Base-by-base conservation (phyloP, 2,797 vertebrate genomes). In the Poliocrania exsul region DNA sequence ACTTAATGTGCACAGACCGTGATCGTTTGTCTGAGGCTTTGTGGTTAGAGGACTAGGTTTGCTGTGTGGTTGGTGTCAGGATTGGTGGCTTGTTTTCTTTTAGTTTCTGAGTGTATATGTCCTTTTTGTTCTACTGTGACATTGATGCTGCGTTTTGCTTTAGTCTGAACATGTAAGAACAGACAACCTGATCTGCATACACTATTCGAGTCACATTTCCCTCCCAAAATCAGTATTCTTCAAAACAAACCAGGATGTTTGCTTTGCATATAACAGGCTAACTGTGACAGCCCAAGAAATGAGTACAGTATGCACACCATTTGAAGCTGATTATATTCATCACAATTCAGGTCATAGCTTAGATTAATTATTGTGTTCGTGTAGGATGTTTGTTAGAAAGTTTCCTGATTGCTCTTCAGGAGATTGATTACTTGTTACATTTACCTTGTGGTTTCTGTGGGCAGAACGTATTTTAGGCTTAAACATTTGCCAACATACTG, bases 281-380 rank as follows among this genome's bases (percentile, higher is more conserved):
- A 77, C 75, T 86, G 83, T 88, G 94, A 92, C 93, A 95, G 81
- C 75, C 71, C 87, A 86, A 85, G 89, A 95, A 95, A 79, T 72
- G 80, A 93, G 57, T 94, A 91, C 94, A 92, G 84, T 90, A 77
- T 94, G 71, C 86, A 74, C 67, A 64, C 84, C 78, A 77, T 95
- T 95, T 74, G 91, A 92, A 94, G 92, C 95, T 70, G 88, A 95
- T 96, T 96, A 94, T 94, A 97, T 97, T 97, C 96, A 97, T 97
- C 97, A 94, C 94, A 95, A 96, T 97, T 97, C 94, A 86, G 97
- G 96, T 96, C 96, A 93, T 87, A 88, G 94, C 97, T 94, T 72
- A 94, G 96, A 98, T 97, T 98, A 98, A 98, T 98, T 98, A 97
- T 97, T 97, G 95, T 97, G 97, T 98, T 98, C 98, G 95, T 97